These are phyloP conservation scores for Hymenochirus boettgeri DNA, from an alignment of 2,113 vertebrate species.

Conservation along the genomic window DNA sequence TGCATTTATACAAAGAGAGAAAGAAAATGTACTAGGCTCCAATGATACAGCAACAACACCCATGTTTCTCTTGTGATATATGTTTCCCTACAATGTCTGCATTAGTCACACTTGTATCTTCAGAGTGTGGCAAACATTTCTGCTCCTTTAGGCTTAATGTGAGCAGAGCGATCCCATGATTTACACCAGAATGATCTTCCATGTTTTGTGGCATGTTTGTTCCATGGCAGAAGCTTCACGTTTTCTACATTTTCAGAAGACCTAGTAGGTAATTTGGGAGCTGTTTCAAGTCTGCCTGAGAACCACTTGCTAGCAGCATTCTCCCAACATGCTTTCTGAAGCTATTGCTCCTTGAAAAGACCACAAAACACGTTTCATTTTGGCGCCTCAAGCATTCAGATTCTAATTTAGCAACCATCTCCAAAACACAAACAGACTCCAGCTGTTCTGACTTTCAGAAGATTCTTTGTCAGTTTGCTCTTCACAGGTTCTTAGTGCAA, in stretches of 20 bases:
- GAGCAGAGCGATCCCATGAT: slow-evolving; percentile 44
- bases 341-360: slow-evolving; percentile 76
- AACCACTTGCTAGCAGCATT: slow-evolving; percentile 68
- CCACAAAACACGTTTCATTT: slow-evolving; percentile 61
- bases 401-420: slow-evolving; percentile 92
- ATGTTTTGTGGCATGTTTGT: background rate
- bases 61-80: slow-evolving; percentile 34
- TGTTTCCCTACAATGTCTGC: slow-evolving; percentile 28
- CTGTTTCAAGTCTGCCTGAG: slow-evolving; percentile 46
- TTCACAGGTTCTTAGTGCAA: slow-evolving; percentile 42
- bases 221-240: slow-evolving; percentile 37
- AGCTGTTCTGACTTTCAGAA: slow-evolving; percentile 48
- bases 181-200: slow-evolving; percentile 13
- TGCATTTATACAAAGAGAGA: slow-evolving; percentile 30
- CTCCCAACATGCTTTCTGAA: slow-evolving; percentile 76
- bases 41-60: slow-evolving; percentile 34
- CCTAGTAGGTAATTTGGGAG: background rate
- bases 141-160: slow-evolving; percentile 15
- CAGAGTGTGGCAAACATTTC: slow-evolving; percentile 38
- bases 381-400: slow-evolving; percentile 77
- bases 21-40: slow-evolving; percentile 44
- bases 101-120: slow-evolving; percentile 42
- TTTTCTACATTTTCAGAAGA: slow-evolving; percentile 25
- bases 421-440: slow-evolving; percentile 79
- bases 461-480: slow-evolving; percentile 23